A percentile compares a stretch with the other conserved stretches of the same genome.
Conservation (phyloP, 2,797 vertebrate species). For the Anguilla pacifica region DNA sequence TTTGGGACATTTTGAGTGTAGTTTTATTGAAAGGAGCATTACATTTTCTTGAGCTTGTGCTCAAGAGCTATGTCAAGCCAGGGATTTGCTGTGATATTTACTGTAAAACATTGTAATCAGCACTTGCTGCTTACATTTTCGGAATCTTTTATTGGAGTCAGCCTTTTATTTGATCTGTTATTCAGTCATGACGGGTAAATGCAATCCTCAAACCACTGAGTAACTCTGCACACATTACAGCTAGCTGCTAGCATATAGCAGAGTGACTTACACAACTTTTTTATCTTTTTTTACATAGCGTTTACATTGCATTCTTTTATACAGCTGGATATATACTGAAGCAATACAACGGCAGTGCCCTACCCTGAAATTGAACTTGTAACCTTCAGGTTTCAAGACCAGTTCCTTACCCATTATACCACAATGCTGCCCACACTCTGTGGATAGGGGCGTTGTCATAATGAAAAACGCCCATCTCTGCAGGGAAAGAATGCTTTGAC, state of each 20-base stretch:
- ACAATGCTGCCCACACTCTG: no score
- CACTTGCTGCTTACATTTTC: not conserved
- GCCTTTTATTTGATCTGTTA: not conserved
- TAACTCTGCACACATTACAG: no score
- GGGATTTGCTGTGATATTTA: not conserved
- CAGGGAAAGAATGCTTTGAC: no score
- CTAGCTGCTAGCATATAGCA: no score
- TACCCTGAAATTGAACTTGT: no score
- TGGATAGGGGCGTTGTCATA: not conserved
- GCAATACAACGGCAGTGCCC: no score
- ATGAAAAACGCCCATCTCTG: not conserved
- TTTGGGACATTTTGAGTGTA: not conserved
- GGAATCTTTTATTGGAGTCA: not conserved
- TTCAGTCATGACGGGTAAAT: not conserved
- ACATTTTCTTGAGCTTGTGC: not conserved
- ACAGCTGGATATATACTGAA: no score
- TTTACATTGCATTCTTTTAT: no score
- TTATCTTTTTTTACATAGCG: no score
- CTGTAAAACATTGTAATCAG: not conserved
- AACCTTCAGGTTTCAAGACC: no score
- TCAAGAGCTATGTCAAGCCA: not conserved
- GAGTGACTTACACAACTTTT: no score
- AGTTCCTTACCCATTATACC: no score
- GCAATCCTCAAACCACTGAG: not conserved
- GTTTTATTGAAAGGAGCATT: not conserved